Base-by-base conservation (phyloP, 1,140 invertebrate genomes). In the Hylyphantes graminicola region DNA sequence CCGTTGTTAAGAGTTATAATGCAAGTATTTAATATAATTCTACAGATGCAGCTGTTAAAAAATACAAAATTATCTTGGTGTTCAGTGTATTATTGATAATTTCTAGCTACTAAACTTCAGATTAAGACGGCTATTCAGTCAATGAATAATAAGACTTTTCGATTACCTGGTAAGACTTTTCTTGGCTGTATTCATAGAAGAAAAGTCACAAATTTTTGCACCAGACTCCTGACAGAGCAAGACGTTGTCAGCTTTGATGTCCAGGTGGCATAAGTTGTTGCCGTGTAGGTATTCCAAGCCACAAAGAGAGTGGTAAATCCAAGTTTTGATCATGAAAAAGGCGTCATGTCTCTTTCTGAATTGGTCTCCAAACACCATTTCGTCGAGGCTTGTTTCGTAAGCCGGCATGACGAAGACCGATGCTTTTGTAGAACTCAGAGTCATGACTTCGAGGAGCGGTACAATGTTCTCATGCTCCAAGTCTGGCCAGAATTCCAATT, bases 231-330 rank as follows among this genome's bases (percentile, higher is more conserved):
- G 11, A 2, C 59, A 65, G 8, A 78, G 17, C 5, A 78, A 51
- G 9, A 65, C 75, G 53, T 78, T 78, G 19, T 65, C 75, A 9
- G 21, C 48, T 64, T 78, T 78, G 4, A 78, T 5, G 65, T 78
- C 75, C 13, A 78, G 51, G 21, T 78, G 75, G 61, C 63, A 78
- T 2, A 78, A 19, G 9, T 78, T 12, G 35, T 53, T 78, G 8
- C 9, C 50, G 9, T 65, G 21, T 4, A 78, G 17, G 75, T 64
- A 78, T 65, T 64, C 50, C 12, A 78, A 50, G 9, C 59, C 75
- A 17, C 59, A 78, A 0, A 78, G 61, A 9, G 51, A 15, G 9
- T 78, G 35, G n/a, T 65, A 65, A 3, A 78, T 15, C 75, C 75
- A 78, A 7, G 12, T 48, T 17, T 65, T 78, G 7, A 78, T 12